Base-by-base conservation (phyloP, 2,113 vertebrate genomes). In the Probosciger aterrimus region DNA sequence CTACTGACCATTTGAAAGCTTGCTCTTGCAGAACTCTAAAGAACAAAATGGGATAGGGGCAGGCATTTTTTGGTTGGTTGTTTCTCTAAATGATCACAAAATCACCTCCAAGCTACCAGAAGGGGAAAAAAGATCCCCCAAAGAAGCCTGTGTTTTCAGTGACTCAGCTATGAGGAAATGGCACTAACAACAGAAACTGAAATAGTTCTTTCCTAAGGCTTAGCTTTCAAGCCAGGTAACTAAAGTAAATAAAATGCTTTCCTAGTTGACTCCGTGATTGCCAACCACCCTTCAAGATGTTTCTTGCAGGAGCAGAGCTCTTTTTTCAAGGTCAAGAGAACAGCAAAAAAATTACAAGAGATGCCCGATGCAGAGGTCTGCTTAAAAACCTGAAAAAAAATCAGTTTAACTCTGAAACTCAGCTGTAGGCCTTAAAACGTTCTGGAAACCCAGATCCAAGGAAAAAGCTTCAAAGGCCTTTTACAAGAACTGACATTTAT, bases 51-150 rank as follows among this genome's bases (percentile, higher is more conserved):
- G 22, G 6, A 79, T 18, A 2, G 18, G 19, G 43, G 9, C 6
- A 31, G 11, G 8, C 4, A 9, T 59, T 22, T 59, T 7, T 2
- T 64, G 39, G 30, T 73, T 0, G 0, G 4, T 11, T 62, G 30
- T 80, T 88, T 82, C 53, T 68, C 25, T 60, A 64, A 25, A 73
- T 25, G 18, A 81, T 62, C 17, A 84, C 20, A 57, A 83, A 73
- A 63, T 33, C 22, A 37, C 30, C 15, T 82, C 69, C 25, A 71
- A 88, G 30, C 9, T 75, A 87, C 53, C 2, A 39, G n/a, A 11
- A 78, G 5, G 1, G 14, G 2, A 6, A 39, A 60, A 64, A 49
- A 60, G 9, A 71, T 30, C 11, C 37, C 33, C 18, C 37, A 83
- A 73, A 90, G 50, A 86, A 62, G 44, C 5, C 25, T 18, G 22